phyloP scores from a whole-genome alignment of 2,797 vertebrate species.

The Anniella stebbinsi region DNA sequence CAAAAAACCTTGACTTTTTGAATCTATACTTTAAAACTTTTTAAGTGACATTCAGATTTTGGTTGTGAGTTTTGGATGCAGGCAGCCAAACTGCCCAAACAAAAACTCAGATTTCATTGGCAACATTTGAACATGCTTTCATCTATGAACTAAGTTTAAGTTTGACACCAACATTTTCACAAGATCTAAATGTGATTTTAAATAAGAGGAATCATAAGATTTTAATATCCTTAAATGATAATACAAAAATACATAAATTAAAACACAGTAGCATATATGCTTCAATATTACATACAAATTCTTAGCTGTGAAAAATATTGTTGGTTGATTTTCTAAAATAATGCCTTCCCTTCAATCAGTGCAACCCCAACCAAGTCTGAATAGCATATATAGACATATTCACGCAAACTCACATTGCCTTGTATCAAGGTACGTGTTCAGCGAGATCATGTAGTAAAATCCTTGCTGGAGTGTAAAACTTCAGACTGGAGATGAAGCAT shows the following conservation, averaged over 20 bases:
- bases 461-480: not conserved
- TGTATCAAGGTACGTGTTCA: not conserved
- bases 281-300: not conserved
- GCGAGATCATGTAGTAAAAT: not conserved
- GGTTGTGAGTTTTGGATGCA: not conserved
- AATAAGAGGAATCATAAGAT: not conserved
- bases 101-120: not conserved
- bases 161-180: not conserved
- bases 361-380: not conserved
- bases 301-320: not conserved
- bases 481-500: not conserved
- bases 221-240: slow-evolving; percentile 4
- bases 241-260: not conserved
- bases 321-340: not conserved
- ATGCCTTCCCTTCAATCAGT: not conserved
- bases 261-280: not conserved
- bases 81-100: not conserved
- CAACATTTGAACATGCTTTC: not conserved
- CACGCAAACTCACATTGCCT: not conserved
- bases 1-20: not conserved
- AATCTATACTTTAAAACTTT: not conserved
- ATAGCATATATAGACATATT: not conserved
- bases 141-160: not conserved
- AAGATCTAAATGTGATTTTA: not conserved
- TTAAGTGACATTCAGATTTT: not conserved